Evolutionary conservation across 1,140 invertebrate species (phyloP).

Genomic region (Bombus vancouverensis): DNA sequence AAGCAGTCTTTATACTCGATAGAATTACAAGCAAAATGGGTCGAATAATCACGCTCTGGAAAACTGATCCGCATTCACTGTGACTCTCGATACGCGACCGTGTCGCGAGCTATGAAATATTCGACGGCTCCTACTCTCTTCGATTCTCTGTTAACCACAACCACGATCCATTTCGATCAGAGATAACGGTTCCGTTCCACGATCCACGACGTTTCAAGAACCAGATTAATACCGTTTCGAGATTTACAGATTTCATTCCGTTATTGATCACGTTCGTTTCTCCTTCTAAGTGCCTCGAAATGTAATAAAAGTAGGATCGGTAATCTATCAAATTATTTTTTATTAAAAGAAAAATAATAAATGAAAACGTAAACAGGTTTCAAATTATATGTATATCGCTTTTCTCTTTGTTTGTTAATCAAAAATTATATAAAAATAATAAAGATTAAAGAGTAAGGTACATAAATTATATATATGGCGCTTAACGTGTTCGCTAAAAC

Average conservation of each 20-base stretch:
- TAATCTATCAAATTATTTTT: too few relatives aligned
- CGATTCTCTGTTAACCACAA: conserved; percentile 12
- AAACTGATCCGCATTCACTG: conserved; percentile 35
- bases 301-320: too few relatives aligned
- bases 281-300: too few relatives aligned
- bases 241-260: too few relatives aligned
- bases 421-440: too few relatives aligned
- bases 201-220: neutral
- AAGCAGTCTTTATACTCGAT: conserved; percentile 34
- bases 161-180: neutral
- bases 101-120: conserved; percentile 6
- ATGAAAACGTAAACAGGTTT: too few relatives aligned
- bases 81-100: neutral
- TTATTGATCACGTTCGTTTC: neutral
- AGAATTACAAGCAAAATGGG: conserved; percentile 36
- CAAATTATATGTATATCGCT: too few relatives aligned
- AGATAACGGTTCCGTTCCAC: neutral
- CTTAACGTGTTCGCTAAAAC: neutral
- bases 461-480: too few relatives aligned
- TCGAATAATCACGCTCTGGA: conserved; percentile 37
- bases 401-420: too few relatives aligned
- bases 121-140: neutral
- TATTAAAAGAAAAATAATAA: too few relatives aligned
- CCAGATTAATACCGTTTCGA: neutral
- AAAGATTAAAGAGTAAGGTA: too few relatives aligned